Evolutionary conservation across 1,140 invertebrate genomes (phyloP), one percentile per base, ranked within the genome.

Genomic region (Euglossa dilemma): DNA sequence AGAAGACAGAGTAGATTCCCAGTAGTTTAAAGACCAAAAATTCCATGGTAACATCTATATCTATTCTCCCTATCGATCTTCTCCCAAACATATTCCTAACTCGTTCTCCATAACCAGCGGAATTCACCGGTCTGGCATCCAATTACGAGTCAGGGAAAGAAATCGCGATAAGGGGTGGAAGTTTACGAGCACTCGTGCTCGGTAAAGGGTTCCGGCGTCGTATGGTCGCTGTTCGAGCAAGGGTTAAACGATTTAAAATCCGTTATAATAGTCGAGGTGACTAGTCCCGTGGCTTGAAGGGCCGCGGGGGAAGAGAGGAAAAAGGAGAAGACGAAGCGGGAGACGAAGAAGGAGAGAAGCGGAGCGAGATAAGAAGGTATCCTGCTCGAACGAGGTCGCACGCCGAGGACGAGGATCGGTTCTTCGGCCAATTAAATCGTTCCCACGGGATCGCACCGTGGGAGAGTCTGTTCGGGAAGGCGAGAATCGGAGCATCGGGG

Each of bases 381-480:
- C 82, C 73, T 87, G 56, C 73, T 80, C 66, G 86, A 74, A 84
- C 74, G 71, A 70, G 67, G 80, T 66, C 57, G 77, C 75, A 70
- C 45, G 28, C 36, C 36, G 47, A 5, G 47, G 47, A 77, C 25
- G 63, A 63, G 64, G 54, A 20, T 85, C 56, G 73, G 36, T 84
- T 90, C 88, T 76, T 80, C 64, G 83, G 87, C 87, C 90, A 91
- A 92, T 92, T 89, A 90, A 90, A 90, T 85, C 85, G 90, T 92
- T 92, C 91, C 90, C 91, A 92, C 90, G 91, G 91, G 91, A 91
- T 85, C 85, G 67, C 69, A 92, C 89, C 91, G 92, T 92, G 92
- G 91, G 92, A 92, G 90, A 90, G 83, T 91, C 88, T 87, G 87
- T 89, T 83, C 77, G 84, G 83, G 85, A 91, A 91, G 85, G 89